These are phyloP conservation scores for Phrynocephalus forsythii DNA, from an alignment of 2,797 vertebrate genomes.

Conservation along the genomic window DNA sequence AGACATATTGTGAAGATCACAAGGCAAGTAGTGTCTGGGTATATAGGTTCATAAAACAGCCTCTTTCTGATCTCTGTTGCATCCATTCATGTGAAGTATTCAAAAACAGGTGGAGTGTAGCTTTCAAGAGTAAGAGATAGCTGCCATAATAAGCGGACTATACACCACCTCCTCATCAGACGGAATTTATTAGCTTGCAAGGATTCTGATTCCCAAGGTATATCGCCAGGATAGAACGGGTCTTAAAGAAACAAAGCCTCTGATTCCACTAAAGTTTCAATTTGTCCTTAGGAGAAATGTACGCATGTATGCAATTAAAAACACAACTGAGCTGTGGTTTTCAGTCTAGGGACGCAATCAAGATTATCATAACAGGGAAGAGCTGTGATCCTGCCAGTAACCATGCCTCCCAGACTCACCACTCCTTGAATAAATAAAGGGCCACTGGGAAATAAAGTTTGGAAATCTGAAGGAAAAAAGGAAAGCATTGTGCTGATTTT, in stretches of 20 bases:
- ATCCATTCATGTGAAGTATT: not conserved
- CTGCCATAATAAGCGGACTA: not conserved
- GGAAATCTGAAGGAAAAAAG: not conserved
- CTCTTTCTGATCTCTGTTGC: not conserved
- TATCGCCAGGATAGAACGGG: not conserved
- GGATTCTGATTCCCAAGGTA: not conserved
- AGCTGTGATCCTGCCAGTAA: not conserved
- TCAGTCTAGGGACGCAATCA: not conserved
- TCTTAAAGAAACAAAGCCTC: slow-evolving; percentile 19
- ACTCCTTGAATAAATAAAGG: not conserved
- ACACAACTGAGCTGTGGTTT: not conserved
- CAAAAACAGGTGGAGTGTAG: not conserved
- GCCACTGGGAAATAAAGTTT: not conserved
- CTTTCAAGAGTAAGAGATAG: not conserved
- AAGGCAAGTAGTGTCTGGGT: not conserved
- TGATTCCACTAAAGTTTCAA: not conserved
- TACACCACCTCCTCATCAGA: not conserved
- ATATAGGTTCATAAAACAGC: not conserved
- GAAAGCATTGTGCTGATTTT: not conserved
- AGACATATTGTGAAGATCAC: not conserved
- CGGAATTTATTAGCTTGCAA: not conserved
- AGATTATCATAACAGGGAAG: not conserved
- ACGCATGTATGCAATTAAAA: not conserved
- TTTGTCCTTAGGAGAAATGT: not conserved
- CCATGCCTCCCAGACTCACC: not conserved